phyloP scores from a whole-genome alignment of 2,113 vertebrate species.

The Brachypteracias leptosomus region DNA sequence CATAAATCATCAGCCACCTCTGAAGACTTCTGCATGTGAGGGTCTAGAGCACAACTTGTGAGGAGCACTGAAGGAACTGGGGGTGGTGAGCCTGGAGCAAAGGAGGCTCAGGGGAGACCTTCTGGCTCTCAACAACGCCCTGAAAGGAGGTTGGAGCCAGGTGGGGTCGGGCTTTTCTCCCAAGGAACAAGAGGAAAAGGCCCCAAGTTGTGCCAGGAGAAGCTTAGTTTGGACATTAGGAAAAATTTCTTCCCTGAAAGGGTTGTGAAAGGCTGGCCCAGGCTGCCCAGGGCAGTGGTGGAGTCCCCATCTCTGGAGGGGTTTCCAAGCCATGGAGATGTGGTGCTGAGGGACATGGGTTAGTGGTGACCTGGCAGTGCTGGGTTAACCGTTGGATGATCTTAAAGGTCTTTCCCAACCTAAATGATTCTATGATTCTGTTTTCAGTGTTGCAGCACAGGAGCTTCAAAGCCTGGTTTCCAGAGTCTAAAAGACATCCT shows the following conservation, averaged over 20 bases:
- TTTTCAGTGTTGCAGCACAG: not conserved
- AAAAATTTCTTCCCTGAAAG: not conserved
- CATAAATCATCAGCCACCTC: not conserved
- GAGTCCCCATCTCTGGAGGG: not conserved
- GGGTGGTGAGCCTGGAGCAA: not conserved
- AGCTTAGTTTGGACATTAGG: not conserved
- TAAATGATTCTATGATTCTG: not conserved
- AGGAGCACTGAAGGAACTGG: not conserved
- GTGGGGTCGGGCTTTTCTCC: not conserved
- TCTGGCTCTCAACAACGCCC: not conserved
- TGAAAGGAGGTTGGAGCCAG: not conserved
- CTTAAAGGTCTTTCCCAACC: not conserved
- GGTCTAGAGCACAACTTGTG: not conserved
- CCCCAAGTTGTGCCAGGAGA: not conserved
- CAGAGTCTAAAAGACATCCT: not conserved
- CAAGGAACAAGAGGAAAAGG: not conserved
- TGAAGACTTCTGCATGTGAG: not conserved
- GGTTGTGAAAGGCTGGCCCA: not conserved
- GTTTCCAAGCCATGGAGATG: not conserved
- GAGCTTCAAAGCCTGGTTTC: not conserved
- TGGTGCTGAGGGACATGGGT: not conserved
- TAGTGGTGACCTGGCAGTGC: not conserved
- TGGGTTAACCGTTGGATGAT: not conserved
- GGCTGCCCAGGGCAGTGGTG: not conserved
- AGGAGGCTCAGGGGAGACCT: not conserved